Conservation (phyloP, 1,140 invertebrate species). For the Piezodorus guildinii region DNA sequence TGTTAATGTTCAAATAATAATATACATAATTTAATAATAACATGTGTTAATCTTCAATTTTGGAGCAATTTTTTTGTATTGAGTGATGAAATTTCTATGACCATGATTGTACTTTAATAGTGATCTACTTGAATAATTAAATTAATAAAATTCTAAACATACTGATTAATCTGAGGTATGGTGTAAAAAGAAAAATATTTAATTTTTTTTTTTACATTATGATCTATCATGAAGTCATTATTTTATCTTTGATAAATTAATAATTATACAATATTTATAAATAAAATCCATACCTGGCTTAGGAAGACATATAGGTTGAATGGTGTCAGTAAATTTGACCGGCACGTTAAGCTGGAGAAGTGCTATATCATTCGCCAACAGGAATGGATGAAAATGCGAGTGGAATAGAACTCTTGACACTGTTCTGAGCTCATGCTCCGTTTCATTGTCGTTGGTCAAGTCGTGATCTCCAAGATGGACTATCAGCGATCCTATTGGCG, state of each 20-base stretch:
- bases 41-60: no score
- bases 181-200: no score
- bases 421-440: conserved; percentile 28
- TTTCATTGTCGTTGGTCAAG: conserved; percentile 32
- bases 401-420: conserved; percentile 32
- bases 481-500: conserved; percentile 29
- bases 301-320: conserved; percentile 40
- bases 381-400: conserved; percentile 35
- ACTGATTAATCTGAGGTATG: no score
- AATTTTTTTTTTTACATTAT: no score
- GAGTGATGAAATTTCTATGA: no score
- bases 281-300: conserved; percentile 38
- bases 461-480: conserved; percentile 33
- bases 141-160: no score
- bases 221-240: no score
- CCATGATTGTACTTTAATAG: no score
- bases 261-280: background rate
- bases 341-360: conserved; percentile 35
- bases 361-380: conserved; percentile 39
- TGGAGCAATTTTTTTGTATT: no score
- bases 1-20: no score
- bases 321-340: conserved; percentile 33
- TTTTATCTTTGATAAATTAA: background rate
- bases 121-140: no score
- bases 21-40: no score